These are phyloP conservation scores for Ichneumoninae sp. DNA, from an alignment of 2,888 invertebrate species.

Conservation along the genomic window DNA sequence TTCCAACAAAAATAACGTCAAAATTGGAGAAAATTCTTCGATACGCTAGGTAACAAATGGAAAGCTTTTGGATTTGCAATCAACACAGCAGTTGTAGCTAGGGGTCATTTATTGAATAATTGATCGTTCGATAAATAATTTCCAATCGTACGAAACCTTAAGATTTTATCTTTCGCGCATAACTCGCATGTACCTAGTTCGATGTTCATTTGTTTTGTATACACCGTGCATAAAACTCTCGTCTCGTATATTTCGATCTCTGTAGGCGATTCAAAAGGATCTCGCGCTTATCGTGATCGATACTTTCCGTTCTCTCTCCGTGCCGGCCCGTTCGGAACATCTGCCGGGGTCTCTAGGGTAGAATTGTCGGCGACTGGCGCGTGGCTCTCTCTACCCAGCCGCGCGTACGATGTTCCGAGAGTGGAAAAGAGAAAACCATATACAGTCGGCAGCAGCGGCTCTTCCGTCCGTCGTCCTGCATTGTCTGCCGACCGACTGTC, in stretches of 20 bases:
- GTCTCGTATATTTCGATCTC: conserved; percentile 19
- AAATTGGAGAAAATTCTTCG: no score
- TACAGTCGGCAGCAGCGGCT: conserved; percentile 24
- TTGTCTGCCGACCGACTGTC: conserved; percentile 56
- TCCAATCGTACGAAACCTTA: not conserved
- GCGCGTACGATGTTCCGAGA: not conserved
- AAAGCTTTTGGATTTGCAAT: no score
- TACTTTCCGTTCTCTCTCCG: conserved; percentile 72
- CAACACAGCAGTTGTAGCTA: no score
- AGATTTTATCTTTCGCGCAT: not conserved
- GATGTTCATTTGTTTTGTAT: conserved; percentile 25
- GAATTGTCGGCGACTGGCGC: conserved; percentile 74
- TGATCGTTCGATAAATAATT: no score
- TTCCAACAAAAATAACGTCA: no score
- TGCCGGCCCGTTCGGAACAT: conserved; percentile 80
- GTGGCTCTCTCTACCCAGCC: conserved; percentile 69
- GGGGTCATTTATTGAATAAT: no score
- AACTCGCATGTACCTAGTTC: not conserved
- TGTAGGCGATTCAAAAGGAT: conserved; percentile 63
- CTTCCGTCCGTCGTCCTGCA: conserved; percentile 45
- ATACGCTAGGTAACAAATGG: no score
- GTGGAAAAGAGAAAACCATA: conserved; percentile 30
- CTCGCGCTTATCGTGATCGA: conserved; percentile 80
- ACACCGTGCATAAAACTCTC: conserved; percentile 15
- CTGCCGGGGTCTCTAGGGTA: conserved; percentile 79